Conservation (phyloP, 2,113 vertebrate genomes). For the Bucco capensis region DNA sequence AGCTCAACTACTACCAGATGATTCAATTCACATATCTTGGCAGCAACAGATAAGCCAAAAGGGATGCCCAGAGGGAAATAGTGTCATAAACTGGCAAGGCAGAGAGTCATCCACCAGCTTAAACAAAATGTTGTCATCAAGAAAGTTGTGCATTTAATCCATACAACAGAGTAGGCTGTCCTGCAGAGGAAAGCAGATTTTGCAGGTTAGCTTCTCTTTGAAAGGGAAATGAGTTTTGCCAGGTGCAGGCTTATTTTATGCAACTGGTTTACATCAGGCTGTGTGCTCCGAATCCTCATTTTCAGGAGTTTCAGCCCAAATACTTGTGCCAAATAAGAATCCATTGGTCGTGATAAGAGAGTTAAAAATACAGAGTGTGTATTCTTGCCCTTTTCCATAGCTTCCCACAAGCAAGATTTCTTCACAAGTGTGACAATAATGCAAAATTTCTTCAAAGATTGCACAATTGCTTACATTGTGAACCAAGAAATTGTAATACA, state of each 20-base stretch:
- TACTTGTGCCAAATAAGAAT: neutral
- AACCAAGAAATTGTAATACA: neutral
- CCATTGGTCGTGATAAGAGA: neutral
- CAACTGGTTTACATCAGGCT: neutral
- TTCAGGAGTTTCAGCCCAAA: neutral
- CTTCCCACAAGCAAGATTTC: neutral
- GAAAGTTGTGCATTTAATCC: neutral
- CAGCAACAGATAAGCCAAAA: constrained; percentile 37
- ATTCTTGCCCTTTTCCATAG: neutral
- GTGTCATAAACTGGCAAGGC: constrained; percentile 37
- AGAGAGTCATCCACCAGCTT: constrained; percentile 15
- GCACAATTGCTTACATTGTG: neutral
- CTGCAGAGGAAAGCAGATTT: neutral
- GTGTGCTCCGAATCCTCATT: neutral
- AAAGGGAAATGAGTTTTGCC: neutral
- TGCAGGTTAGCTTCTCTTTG: neutral
- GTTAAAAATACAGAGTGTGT: neutral
- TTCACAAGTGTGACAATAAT: neutral
- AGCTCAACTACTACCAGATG: constrained; percentile 47
- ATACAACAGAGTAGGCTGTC: neutral
- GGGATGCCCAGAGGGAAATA: constrained; percentile 10
- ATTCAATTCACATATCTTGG: constrained; percentile 36
- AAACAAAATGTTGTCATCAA: constrained; percentile 34
- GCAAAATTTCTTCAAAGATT: neutral
- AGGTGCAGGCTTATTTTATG: neutral